Percentiles rank a stretch among this genome's conserved stretches.
phyloP scores from a whole-genome alignment of 2,797 vertebrate genomes.

The Etheostoma perlongum region DNA sequence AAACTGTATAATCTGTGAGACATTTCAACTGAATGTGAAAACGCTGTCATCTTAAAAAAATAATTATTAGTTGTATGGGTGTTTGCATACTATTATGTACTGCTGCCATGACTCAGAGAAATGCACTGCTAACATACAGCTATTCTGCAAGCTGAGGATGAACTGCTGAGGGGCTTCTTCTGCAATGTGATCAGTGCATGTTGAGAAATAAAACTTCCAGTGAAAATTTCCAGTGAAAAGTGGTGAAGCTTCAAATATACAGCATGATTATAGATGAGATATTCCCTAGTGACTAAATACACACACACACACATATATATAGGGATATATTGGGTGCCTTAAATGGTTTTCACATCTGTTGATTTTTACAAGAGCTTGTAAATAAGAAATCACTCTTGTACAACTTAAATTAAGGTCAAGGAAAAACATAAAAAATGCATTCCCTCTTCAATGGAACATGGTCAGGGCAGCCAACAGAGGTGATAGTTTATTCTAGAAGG shows the following conservation, averaged over 20 bases:
- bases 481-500: constrained; percentile 68
- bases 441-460: constrained; percentile 50
- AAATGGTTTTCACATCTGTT: constrained; percentile 71
- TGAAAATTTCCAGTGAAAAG: not conserved
- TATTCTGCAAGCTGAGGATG: not conserved
- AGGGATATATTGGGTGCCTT: not conserved
- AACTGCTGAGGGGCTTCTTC: not conserved
- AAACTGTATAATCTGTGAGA: not conserved
- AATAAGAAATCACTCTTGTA: constrained; percentile 77
- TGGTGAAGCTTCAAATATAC: not conserved
- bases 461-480: constrained; percentile 52
- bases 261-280: not conserved
- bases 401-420: constrained; percentile 80
- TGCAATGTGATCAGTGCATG: not conserved
- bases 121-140: too few species aligned
- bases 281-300: not conserved
- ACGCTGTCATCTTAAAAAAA: not conserved
- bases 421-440: constrained; percentile 81
- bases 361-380: constrained; percentile 68
- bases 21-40: not conserved
- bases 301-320: too few species aligned
- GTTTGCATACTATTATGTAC: not conserved
- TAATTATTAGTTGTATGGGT: too few species aligned
- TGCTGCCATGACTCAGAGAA: too few species aligned
- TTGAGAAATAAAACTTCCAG: not conserved